Percentiles rank a stretch among this genome's conserved stretches.
Conservation (phyloP, 2,797 vertebrate genomes). For the Xenentodon cancila region DNA sequence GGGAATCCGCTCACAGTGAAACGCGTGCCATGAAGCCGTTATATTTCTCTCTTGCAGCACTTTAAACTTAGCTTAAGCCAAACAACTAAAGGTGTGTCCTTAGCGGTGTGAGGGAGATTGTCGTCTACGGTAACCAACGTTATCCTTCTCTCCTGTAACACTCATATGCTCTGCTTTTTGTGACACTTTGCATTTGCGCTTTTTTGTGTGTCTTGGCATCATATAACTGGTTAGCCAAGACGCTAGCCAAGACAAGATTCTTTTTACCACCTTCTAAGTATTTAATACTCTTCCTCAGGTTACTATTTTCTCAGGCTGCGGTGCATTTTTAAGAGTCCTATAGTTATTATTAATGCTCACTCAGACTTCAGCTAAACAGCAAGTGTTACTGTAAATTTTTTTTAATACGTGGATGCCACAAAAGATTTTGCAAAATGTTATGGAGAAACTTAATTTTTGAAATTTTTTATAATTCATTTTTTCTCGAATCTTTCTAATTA, state of each 20-base stretch:
- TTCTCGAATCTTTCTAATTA: too few relatives aligned
- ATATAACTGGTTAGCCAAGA: constrained; percentile 38
- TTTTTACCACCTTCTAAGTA: constrained; percentile 49
- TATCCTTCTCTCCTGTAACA: constrained; percentile 26
- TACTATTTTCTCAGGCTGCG: constrained; percentile 46
- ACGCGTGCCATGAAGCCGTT: constrained; percentile 19
- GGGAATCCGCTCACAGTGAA: constrained; percentile 61
- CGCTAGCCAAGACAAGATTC: too few relatives aligned
- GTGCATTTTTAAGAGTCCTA: constrained; percentile 28
- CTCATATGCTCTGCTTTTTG: constrained; percentile 25
- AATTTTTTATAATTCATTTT: too few relatives aligned
- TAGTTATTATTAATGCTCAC: constrained; percentile 32
- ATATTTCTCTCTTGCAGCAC: constrained; percentile 11
- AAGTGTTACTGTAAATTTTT: constrained; percentile 6
- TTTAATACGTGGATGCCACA: constrained; percentile 5
- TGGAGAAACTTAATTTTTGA: not conserved
- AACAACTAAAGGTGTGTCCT: constrained; percentile 25
- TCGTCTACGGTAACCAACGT: constrained; percentile 12
- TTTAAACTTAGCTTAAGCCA: constrained; percentile 34
- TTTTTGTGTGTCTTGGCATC: constrained; percentile 46
- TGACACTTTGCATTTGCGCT: constrained; percentile 35
- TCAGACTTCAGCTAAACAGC: constrained; percentile 20
- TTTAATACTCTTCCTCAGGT: constrained; percentile 65
- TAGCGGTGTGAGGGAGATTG: constrained; percentile 15
- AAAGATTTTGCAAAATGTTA: constrained; percentile 2